Conservation (phyloP, 2,888 invertebrate genomes). For the Phyto melanocephala region DNA sequence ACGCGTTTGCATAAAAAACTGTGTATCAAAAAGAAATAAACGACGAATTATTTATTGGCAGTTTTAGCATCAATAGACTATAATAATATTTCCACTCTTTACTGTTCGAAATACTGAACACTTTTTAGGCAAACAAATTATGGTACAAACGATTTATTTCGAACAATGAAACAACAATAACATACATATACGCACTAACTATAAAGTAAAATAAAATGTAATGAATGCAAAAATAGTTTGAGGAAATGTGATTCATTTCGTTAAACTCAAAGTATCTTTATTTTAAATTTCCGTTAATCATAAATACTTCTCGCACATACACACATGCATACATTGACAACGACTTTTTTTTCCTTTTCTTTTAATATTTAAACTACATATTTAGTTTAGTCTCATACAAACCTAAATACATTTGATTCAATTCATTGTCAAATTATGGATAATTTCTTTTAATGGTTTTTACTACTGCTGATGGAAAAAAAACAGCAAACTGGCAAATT, state of each 20-base stretch:
- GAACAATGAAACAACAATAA: slow-evolving; percentile 29
- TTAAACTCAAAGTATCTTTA: slow-evolving; percentile 51
- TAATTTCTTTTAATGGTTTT: slow-evolving; percentile 49
- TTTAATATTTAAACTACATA: not conserved
- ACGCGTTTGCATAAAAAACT: slow-evolving; percentile 56
- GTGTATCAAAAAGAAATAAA: slow-evolving; percentile 40
- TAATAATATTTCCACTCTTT: slow-evolving; percentile 7
- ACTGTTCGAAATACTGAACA: not conserved
- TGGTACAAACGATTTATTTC: slow-evolving; percentile 59
- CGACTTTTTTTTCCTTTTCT: not conserved
- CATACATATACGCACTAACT: not conserved
- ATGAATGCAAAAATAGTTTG: not conserved
- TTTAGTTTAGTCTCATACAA: not conserved
- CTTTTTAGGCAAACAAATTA: slow-evolving; percentile 54
- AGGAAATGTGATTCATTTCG: slow-evolving; percentile 31
- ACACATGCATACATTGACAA: not conserved
- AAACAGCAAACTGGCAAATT: not conserved
- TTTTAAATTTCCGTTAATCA: slow-evolving; percentile 58
- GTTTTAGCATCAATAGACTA: slow-evolving; percentile 32
- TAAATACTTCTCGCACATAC: slow-evolving; percentile 48
- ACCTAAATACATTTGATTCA: slow-evolving; percentile 37
- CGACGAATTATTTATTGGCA: slow-evolving; percentile 55
- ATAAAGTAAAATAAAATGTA: not conserved
- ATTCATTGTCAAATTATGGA: slow-evolving; percentile 51
- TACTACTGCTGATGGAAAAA: not conserved